A percentile compares a stretch with the other conserved stretches of the same genome.
phyloP scores from a whole-genome alignment of 2,113 vertebrate species.

The Chlamydotis undulata region DNA sequence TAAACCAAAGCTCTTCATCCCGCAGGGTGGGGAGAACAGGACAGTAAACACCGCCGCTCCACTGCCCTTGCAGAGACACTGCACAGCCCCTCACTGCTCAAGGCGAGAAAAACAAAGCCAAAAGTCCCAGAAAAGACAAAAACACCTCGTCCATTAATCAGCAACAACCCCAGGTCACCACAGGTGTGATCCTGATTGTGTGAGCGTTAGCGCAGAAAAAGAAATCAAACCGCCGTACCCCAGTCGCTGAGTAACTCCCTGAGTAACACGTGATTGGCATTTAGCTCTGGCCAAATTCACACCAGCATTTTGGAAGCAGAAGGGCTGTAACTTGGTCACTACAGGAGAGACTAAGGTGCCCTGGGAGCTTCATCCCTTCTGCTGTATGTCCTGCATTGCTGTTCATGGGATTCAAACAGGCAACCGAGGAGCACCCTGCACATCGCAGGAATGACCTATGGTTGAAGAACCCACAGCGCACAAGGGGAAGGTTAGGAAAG shows the following conservation, averaged over 20 bases:
- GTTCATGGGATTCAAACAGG: background rate
- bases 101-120: background rate
- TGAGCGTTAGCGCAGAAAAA: background rate
- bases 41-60: background rate
- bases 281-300: background rate
- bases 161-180: background rate
- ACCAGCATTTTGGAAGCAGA: background rate
- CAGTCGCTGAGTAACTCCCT: background rate
- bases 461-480: background rate
- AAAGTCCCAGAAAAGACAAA: background rate
- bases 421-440: background rate
- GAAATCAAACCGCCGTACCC: background rate
- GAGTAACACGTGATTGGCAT: background rate
- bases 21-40: background rate
- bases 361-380: background rate
- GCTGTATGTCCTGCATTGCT: fast-evolving
- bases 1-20: background rate
- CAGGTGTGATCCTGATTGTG: background rate
- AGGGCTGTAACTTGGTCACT: background rate
- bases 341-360: background rate
- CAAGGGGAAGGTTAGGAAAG: background rate
- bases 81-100: background rate
- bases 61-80: background rate
- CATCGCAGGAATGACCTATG: fast-evolving
- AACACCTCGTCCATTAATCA: no score